Conservation (phyloP, 2,113 vertebrate species). For the Taurulus bubalis region DNA sequence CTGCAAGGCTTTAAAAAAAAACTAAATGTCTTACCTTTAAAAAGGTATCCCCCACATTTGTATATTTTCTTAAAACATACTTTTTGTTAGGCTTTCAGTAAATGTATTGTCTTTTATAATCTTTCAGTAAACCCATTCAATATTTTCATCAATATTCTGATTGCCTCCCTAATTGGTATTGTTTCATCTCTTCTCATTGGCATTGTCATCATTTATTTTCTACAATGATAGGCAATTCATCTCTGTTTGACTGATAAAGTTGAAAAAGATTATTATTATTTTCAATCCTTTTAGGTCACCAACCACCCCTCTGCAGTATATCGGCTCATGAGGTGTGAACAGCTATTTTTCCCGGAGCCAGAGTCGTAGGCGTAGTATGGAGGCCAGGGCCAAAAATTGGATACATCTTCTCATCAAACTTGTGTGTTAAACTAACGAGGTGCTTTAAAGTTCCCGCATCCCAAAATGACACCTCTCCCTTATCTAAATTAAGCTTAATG, state of each 20-base stretch:
- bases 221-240: neutral
- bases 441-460: constrained; percentile 64
- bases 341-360: constrained; percentile 72
- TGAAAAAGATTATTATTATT: neutral
- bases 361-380: constrained; percentile 66
- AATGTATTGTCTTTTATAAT: neutral
- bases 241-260: neutral
- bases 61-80: neutral
- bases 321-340: constrained; percentile 71
- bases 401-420: constrained; percentile 78
- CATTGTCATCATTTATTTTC: constrained; percentile 2
- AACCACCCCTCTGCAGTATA: neutral
- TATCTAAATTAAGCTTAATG: constrained; percentile 77
- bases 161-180: neutral
- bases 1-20: neutral
- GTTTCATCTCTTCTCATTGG: neutral
- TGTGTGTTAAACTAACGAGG: constrained; percentile 76
- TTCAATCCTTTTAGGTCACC: neutral
- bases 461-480: constrained; percentile 81
- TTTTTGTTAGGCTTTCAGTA: neutral
- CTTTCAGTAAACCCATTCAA: neutral
- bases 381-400: constrained; percentile 86
- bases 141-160: neutral
- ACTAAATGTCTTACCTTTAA: neutral
- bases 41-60: neutral